Evolutionary conservation across 2,797 vertebrate species (phyloP).

Genomic region (Etheostoma perlongum): DNA sequence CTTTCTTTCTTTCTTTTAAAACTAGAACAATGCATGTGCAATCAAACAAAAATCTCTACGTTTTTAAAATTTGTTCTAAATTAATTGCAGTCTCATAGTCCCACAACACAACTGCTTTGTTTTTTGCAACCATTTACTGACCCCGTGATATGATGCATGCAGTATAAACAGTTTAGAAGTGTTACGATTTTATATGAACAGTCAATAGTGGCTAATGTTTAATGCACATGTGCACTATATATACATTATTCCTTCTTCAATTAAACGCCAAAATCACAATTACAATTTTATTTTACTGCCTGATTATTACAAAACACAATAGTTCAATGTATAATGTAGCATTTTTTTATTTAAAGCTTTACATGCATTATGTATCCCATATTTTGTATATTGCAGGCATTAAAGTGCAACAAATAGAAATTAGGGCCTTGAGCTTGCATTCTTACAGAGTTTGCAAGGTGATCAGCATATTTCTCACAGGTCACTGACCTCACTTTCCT

Average conservation of each 20-base stretch:
- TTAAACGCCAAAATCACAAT: background rate
- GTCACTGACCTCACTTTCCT: conserved; percentile 53
- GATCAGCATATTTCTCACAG: conserved; percentile 46
- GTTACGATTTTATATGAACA: too few species aligned
- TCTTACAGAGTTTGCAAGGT: conserved; percentile 8
- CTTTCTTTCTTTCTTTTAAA: conserved; percentile 4
- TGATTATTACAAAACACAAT: background rate
- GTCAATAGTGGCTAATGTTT: background rate
- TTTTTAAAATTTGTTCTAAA: conserved; percentile 13
- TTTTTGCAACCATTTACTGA: conserved; percentile 17
- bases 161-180: background rate
- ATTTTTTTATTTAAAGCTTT: background rate
- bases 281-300: background rate
- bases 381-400: background rate
- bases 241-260: background rate
- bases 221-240: background rate
- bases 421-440: conserved; percentile 29
- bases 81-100: conserved; percentile 2
- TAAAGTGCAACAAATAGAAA: conserved; percentile 45
- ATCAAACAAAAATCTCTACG: background rate
- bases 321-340: background rate
- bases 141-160: conserved; percentile 4
- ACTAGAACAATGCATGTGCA: conserved; percentile 15
- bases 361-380: background rate
- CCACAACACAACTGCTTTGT: conserved; percentile 13